Evolutionary conservation across 2,888 invertebrate species (phyloP), one percentile per base, ranked within the genome.

Genomic region (Dione vanillae): DNA sequence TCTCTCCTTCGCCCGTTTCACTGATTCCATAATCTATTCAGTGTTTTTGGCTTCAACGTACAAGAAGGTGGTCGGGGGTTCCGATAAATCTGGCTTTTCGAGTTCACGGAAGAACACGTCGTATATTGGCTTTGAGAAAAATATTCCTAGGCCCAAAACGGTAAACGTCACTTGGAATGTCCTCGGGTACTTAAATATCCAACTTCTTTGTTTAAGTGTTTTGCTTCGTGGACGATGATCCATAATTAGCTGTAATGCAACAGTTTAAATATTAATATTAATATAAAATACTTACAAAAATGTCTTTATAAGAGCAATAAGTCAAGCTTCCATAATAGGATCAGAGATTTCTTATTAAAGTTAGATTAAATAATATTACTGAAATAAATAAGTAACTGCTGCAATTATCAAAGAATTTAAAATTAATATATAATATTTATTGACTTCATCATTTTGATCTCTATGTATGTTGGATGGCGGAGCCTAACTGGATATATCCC

Each of bases 61-160:
- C n/a, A 61, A 16, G 20, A 74, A 54, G 14, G 87, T 85, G 0
- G 89, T 85, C 0, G 88, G 83, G 69, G 93, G 87, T 80, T 88
- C 88, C 65, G 78, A 74, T 67, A 83, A 78, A 79, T 85, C 92
- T 67, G 79, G 65, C 0, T 74, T 76, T 0, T 84, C 81, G 8
- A 84, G 75, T 12, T 85, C 80, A 45, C 87, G 77, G 67, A 95
- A 80, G 79, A 95, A 95, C 2, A 94, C 86, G 82, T 96, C 96
- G 91, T 96, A 97, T 35, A 97, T 83, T 0, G 96, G 96, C 77
- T 94, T 95, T 0, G 96, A 96, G 80, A 96, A 96, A 69, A 96
- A 94, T 19, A 95, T 80, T 2, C 94, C 81, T 9, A 96, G 68
- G 0, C 92, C 94, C 0, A 94, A 54, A 1, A 93, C 82, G 0